Percentiles rank a stretch among this genome's conserved stretches.
Evolutionary conservation across 2,797 vertebrate genomes (phyloP).

Genomic region (Hemitrygon akajei): DNA sequence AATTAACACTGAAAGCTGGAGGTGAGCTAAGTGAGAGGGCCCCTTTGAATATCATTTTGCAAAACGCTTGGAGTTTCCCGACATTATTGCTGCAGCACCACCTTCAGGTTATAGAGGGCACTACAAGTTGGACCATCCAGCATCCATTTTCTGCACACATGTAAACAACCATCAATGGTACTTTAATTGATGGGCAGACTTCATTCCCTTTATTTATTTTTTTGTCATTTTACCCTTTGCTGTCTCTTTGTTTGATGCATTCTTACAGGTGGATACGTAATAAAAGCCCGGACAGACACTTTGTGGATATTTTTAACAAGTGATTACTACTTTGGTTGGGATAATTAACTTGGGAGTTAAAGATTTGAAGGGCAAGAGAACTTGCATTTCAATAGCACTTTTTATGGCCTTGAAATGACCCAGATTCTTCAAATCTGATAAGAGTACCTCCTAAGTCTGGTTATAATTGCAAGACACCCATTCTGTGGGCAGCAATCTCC

Average conservation of each 20-base stretch:
- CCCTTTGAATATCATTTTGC: not conserved
- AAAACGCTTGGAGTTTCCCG: not conserved
- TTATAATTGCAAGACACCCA: not conserved
- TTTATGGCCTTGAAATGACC: not conserved
- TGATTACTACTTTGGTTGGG: constrained; percentile 10
- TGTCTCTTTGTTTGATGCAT: not conserved
- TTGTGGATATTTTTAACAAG: not conserved
- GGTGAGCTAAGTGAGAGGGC: not conserved
- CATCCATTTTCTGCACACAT: not conserved
- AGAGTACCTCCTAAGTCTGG: not conserved
- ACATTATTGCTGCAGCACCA: constrained; percentile 18
- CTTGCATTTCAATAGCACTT: not conserved
- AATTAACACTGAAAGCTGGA: not conserved
- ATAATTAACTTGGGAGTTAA: not conserved
- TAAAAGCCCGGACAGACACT: too few species aligned
- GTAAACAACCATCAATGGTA: not conserved
- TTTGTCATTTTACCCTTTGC: not conserved
- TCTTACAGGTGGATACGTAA: not conserved
- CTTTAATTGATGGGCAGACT: not conserved
- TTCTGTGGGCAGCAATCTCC: not conserved
- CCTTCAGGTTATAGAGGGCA: not conserved
- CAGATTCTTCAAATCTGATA: not conserved
- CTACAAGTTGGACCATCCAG: not conserved
- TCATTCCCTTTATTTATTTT: not conserved
- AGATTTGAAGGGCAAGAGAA: not conserved